phyloP scores from a whole-genome alignment of 2,113 vertebrate genomes.

The Barnardius zonarius region DNA sequence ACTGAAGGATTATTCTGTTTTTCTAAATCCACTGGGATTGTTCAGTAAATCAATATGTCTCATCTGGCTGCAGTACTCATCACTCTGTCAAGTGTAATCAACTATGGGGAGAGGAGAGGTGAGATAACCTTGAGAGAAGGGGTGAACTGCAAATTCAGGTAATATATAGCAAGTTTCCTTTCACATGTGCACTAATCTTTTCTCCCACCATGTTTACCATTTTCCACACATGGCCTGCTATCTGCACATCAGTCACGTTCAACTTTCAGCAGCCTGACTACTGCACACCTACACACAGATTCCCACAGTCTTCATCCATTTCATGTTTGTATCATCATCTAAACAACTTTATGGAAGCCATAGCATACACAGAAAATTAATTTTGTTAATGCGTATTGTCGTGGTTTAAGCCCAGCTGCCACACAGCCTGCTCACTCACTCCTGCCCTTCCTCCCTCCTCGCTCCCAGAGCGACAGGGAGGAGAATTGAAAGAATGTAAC shows the following conservation, averaged over 20 bases:
- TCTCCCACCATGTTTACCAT: slow-evolving; percentile 31
- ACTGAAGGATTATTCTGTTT: neutral
- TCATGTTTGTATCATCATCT: neutral
- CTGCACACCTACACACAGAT: slow-evolving; percentile 50
- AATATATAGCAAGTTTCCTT: neutral
- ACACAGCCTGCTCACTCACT: too few species aligned
- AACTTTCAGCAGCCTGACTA: slow-evolving; percentile 41
- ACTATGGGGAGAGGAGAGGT: neutral
- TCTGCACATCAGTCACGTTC: slow-evolving; percentile 61
- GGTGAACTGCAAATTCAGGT: neutral
- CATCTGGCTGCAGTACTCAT: slow-evolving; percentile 20
- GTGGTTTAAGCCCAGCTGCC: too few species aligned
- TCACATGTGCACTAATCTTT: neutral
- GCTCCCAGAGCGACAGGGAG: too few species aligned
- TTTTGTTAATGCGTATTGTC: neutral
- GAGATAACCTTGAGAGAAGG: slow-evolving; percentile 28
- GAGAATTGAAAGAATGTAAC: too few species aligned
- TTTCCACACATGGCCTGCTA: slow-evolving; percentile 42
- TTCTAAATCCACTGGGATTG: neutral
- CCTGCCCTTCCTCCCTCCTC: too few species aligned
- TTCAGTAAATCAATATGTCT: slow-evolving; percentile 8
- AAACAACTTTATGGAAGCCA: neutral
- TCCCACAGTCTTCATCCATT: slow-evolving; percentile 38
- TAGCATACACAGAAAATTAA: neutral
- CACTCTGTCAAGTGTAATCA: slow-evolving; percentile 30